These are phyloP conservation scores for Villa cingulata DNA, from an alignment of 2,888 invertebrate species.

Conservation along the genomic window DNA sequence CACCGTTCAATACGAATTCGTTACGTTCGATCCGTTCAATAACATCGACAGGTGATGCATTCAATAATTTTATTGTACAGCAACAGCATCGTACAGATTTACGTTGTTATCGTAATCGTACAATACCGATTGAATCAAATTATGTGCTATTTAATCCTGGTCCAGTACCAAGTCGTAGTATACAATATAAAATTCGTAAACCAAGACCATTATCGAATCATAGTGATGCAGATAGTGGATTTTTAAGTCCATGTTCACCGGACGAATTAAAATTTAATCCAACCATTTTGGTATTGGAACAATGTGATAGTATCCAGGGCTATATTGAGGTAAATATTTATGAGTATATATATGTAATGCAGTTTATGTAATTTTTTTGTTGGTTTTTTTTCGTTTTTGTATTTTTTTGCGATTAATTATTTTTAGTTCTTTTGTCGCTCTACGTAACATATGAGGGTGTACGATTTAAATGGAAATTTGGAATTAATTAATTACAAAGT, in stretches of 20 bases:
- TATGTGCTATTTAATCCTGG: constrained; percentile 35
- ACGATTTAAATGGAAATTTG: too few relatives aligned
- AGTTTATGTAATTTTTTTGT: neutral
- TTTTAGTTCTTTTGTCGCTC: too few relatives aligned
- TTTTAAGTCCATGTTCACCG: constrained; percentile 48
- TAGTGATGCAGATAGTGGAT: constrained; percentile 52
- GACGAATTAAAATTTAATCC: constrained; percentile 37
- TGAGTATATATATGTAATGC: too few relatives aligned
- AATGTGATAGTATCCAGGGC: constrained; percentile 35
- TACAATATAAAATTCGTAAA: constrained; percentile 33
- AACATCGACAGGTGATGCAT: neutral
- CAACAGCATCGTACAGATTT: constrained; percentile 16
- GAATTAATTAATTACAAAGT: too few relatives aligned
- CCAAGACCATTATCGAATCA: constrained; percentile 33
- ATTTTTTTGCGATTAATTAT: too few relatives aligned
- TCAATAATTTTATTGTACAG: neutral
- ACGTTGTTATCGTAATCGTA: constrained; percentile 29
- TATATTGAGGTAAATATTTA: constrained; percentile 34
- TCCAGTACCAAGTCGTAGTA: constrained; percentile 32
- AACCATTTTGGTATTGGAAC: constrained; percentile 31
- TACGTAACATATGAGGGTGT: too few relatives aligned
- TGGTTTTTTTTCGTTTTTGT: neutral
- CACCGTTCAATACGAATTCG: constrained; percentile 26
- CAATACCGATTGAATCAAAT: constrained; percentile 34
- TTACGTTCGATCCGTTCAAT: constrained; percentile 16